Base-by-base conservation (phyloP, 2,797 vertebrate species). In the Onychomys leucogaster region DNA sequence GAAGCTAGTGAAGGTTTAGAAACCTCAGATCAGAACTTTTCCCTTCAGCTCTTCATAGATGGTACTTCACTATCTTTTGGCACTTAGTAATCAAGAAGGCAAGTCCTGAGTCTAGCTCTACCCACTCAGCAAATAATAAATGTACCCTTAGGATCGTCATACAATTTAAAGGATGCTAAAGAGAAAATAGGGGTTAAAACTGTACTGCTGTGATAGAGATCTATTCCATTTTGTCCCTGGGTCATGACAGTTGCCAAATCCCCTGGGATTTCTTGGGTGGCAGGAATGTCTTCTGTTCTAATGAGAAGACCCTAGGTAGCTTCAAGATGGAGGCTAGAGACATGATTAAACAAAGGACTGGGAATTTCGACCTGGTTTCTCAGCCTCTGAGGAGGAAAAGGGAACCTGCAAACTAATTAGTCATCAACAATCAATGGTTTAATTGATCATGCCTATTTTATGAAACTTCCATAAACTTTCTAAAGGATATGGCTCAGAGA, bases 41-140 rank as follows among this genome's bases (percentile, higher is more conserved):
- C 71, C 46, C 71, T 90, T 86, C 63, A 63, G 73, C 63, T 83
- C 32, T 85, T 65, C 19, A 29, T 29, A 65, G 61, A 91, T 34
- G 14, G 16, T 87, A 32, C 32, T 67, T 95, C n/a, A 61, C 11
- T 94, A 82, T 59, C 32, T 90, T 83, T 87, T 46, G 73, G 37
- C 25, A 94, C 65, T 96, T 75, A 89, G 94, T 76, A 43, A 67
- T 94, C 14, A 69, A 76, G 34, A 93, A 55, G 81, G 1, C n/a
- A 93, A 94, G 34, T 61, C 34, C 34, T 57, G 32, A 89, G 37
- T 13, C 5, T 52, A 88, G 46, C 34, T 96, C 57, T 23, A 94
- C 63, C 93, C 41, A 81, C 67, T 88, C 67, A 82, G 65, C 43
- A 95, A 93, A 90, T 77, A 61, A 46, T 93, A 91, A 90, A 49